A percentile compares a stretch with the other conserved stretches of the same genome.
Conservation (phyloP, 2,888 invertebrate genomes). For the Stramonita haemastoma region DNA sequence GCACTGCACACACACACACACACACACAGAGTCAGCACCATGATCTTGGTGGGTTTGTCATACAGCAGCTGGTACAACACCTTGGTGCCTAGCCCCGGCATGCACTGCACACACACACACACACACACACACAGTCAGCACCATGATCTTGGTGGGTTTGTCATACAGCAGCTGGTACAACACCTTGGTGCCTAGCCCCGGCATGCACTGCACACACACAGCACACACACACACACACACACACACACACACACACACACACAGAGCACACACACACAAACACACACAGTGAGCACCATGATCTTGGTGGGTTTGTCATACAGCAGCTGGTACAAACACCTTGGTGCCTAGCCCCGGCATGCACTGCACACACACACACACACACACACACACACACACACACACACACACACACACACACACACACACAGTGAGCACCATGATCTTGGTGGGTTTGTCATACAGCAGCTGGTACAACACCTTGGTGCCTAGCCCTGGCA, state of each 20-base stretch:
- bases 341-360: not conserved
- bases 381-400: conserved; percentile 87
- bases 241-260: too few relatives aligned
- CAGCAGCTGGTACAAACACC: too few relatives aligned
- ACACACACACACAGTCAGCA: too few relatives aligned
- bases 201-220: conserved; percentile 89
- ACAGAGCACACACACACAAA: not conserved
- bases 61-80: conserved; percentile 99
- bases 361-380: not conserved
- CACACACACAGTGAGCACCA: conserved; percentile 83
- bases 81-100: conserved; percentile 97
- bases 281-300: too few relatives aligned
- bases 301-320: too few relatives aligned
- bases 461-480: conserved; percentile 99
- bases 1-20: not conserved
- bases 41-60: conserved; percentile 86
- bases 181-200: conserved; percentile 97
- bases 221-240: not conserved
- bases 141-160: conserved; percentile 84
- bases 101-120: conserved; percentile 94
- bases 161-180: conserved; percentile 98
- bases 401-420: too few relatives aligned
- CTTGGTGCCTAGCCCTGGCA: conserved; percentile 97
- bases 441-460: conserved; percentile 86
- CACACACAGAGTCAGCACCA: conserved; percentile 85